phyloP scores from a whole-genome alignment of 1,140 invertebrate species.

The Bombus breviceps region DNA sequence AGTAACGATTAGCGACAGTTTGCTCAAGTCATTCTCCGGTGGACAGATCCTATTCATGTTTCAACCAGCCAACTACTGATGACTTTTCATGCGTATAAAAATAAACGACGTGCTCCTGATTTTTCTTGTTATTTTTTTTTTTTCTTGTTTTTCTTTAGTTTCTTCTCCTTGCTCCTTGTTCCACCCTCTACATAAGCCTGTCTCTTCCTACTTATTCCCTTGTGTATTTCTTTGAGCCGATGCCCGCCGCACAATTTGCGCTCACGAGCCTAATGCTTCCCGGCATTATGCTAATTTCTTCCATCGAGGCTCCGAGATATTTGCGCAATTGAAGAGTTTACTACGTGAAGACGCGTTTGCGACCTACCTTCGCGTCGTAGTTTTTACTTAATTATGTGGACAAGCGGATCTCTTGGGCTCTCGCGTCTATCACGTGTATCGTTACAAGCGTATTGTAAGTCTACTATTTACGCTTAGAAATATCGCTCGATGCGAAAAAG shows the following conservation, averaged over 20 bases:
- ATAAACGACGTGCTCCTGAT: neutral
- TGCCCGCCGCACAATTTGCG: constrained; percentile 63
- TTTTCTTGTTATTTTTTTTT: too few relatives aligned
- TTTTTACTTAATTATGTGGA: constrained; percentile 16
- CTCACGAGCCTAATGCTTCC: constrained; percentile 68
- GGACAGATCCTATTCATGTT: constrained; percentile 8
- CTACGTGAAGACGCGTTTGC: constrained; percentile 62
- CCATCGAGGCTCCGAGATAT: constrained; percentile 65
- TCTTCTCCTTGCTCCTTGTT: neutral
- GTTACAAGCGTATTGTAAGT: neutral
- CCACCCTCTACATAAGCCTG: neutral
- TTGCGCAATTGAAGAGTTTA: constrained; percentile 67
- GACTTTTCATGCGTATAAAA: constrained; percentile 45
- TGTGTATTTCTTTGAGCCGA: constrained; percentile 55
- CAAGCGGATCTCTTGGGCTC: neutral
- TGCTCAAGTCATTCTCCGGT: neutral
- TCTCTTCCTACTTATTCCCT: neutral
- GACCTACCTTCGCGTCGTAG: constrained; percentile 38
- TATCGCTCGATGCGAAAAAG: neutral
- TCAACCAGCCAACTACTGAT: constrained; percentile 18
- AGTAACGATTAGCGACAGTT: constrained; percentile 39
- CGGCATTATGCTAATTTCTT: constrained; percentile 72
- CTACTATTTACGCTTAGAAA: neutral
- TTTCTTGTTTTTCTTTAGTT: neutral
- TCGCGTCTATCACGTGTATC: neutral